Evolutionary conservation across 2,797 vertebrate species (phyloP), one percentile per base, ranked within the genome.

Genomic region (Spinus pinus): DNA sequence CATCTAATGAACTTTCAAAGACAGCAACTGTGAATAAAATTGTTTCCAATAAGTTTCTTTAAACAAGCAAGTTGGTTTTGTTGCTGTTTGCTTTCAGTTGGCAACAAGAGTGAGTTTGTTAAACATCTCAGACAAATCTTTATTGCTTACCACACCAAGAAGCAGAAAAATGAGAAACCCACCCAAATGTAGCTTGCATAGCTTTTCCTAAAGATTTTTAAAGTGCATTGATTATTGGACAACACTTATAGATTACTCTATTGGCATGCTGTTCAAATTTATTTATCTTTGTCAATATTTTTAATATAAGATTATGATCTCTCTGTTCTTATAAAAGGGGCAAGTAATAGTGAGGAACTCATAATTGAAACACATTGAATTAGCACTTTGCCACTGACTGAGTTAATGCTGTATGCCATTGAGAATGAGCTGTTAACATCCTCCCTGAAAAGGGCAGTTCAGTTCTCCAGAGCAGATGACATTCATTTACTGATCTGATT

Each of bases 401-500:
- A 66, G 54, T 82, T 74, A 92, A 89, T 39, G 53, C 44, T 33
- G 31, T 28, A 22, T 12, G 21, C 60, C 60, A 78, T 4, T 46
- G 62, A 86, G 62, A 94, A 86, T 2, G 37, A 86, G 60, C 79
- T 73, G 60, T 24, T 77, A 78, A 74, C 69, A 81, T 65, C 49
- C 65, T 81, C 81, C 58, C 70, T 47, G 47, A 33, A 96, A 92
- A 86, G 81, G 79, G 78, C 83, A 95, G 66, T 56, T 80, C 33
- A 42, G 80, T 66, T 79, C 84, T 90, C 67, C 41, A 39, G 74
- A 66, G 42, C 47, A 93, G 93, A 82, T 82, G 67, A 95, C 85
- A 92, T 49, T 81, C 60, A 74, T 73, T 80, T 49, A 51, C 86
- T 89, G 87, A 93, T 90, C 77, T 87, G 90, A 96, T 96, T 78